phyloP scores from a whole-genome alignment of 2,888 invertebrate genomes.

The Deilephila elpenor region DNA sequence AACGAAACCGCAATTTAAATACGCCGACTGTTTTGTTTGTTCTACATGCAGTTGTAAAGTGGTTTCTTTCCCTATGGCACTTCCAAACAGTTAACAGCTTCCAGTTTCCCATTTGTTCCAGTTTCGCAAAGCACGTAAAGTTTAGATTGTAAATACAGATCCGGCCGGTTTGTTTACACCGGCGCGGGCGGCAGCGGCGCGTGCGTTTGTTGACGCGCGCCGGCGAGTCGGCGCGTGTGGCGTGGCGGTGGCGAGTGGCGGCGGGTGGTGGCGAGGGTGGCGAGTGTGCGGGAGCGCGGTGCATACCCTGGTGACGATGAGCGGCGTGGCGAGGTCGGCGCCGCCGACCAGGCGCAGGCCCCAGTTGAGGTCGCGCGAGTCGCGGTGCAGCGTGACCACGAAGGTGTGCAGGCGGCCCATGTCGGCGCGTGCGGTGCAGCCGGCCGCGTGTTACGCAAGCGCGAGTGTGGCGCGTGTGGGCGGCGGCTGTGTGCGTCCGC shows the following conservation, averaged over 20 bases:
- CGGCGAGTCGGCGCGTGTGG: constrained; percentile 19
- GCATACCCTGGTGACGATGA: constrained; percentile 94
- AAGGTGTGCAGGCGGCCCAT: constrained; percentile 91
- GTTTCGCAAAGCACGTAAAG: constrained; percentile 27
- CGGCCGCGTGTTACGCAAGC: constrained; percentile 76
- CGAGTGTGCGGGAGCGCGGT: neutral
- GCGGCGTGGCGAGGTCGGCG: constrained; percentile 92
- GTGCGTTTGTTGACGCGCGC: constrained; percentile 39
- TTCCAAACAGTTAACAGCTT: neutral
- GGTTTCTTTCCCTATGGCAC: neutral
- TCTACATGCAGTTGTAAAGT: neutral
- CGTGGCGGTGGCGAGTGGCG: neutral
- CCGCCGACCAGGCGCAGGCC: constrained; percentile 95
- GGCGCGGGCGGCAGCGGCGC: constrained; percentile 40
- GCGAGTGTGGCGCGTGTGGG: constrained; percentile 50
- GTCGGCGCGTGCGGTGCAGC: constrained; percentile 68
- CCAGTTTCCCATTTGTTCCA: neutral
- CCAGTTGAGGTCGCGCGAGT: constrained; percentile 90
- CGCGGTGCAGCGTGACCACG: constrained; percentile 89
- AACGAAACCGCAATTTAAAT: neutral
- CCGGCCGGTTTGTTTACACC: constrained; percentile 65
- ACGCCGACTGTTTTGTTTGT: neutral
- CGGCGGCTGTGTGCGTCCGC: constrained; percentile 58
- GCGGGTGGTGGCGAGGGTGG: constrained; percentile 1
- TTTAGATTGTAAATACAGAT: constrained; percentile 30